Base-by-base conservation (phyloP, 2,888 invertebrate genomes). In the Hypolimnas misippus region DNA sequence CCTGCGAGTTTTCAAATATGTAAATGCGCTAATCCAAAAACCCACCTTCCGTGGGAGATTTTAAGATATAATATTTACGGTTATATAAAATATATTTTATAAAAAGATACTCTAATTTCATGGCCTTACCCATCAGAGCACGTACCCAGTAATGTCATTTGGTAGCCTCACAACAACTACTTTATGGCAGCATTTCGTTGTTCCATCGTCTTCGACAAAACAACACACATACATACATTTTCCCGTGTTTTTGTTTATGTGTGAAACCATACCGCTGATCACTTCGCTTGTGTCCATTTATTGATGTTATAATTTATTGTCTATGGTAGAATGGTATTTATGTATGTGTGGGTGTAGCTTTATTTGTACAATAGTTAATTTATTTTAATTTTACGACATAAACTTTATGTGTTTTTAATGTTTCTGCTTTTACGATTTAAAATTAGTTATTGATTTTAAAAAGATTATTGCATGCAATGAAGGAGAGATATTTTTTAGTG, bases 71-170 rank as follows among this genome's bases (percentile, higher is more conserved):
- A n/a, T n/a, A n/a, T n/a, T n/a, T n/a, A n/a, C n/a, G n/a, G n/a
- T n/a, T n/a, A n/a, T n/a, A n/a, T n/a, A n/a, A n/a, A n/a, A n/a
- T n/a, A n/a, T n/a, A n/a, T n/a, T n/a, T n/a, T n/a, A n/a, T n/a
- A n/a, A n/a, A n/a, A n/a, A n/a, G n/a, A n/a, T n/a, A n/a, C n/a
- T n/a, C n/a, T n/a, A 14, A 8, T 64, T 64, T 74, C 38, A 29
- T 76, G 76, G 85, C 84, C 81, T 62, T 16, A 70, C 70, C 33
- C 50, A 68, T 55, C 68, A 72, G 75, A 78, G 75, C 87, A 89
- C 88, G 88, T 87, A 80, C 76, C 73, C 79, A 70, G 83, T 88
- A 89, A 89, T 89, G 89, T 89, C 89, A 87, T 89, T 89, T 81
- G 82, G 83, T 80, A 82, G 79, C 77, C 76, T 77, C 77, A 83